phyloP scores from a whole-genome alignment of 2,113 vertebrate species.

The Sigmodon hispidus region DNA sequence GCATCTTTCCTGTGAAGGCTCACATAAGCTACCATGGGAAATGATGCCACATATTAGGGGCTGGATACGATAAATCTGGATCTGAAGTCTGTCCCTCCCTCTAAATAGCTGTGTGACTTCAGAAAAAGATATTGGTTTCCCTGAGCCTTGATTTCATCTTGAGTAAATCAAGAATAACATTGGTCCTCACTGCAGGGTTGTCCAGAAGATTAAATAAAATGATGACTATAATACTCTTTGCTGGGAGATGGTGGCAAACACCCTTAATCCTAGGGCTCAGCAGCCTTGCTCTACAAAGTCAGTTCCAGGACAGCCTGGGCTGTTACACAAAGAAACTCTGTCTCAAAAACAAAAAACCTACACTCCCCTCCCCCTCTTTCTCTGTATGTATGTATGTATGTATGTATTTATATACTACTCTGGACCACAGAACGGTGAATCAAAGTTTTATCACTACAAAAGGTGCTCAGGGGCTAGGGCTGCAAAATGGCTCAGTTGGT shows the following conservation, averaged over 20 bases:
- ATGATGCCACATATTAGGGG: fast-evolving
- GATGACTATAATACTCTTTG: not conserved
- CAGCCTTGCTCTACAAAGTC: no score
- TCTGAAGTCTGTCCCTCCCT: not conserved
- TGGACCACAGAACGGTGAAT: not conserved
- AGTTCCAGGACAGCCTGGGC: no score
- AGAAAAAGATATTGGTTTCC: not conserved
- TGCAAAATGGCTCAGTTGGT: not conserved
- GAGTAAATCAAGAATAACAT: not conserved
- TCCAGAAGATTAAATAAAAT: not conserved
- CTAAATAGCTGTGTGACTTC: not conserved
- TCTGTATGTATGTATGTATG: no score
- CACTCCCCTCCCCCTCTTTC: no score
- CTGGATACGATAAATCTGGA: not conserved
- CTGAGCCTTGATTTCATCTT: not conserved
- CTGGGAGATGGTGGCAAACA: no score
- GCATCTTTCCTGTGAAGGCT: not conserved
- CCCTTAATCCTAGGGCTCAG: no score
- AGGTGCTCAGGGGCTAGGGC: not conserved
- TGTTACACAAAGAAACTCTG: no score
- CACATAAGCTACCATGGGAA: not conserved
- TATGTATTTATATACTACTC: not conserved
- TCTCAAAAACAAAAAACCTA: no score
- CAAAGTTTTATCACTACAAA: not conserved
- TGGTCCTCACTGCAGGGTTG: not conserved